Percentiles rank a stretch among this genome's conserved stretches.
Evolutionary conservation across 2,113 vertebrate genomes (phyloP).

Genomic region (Onychostruthus taczanowskii): DNA sequence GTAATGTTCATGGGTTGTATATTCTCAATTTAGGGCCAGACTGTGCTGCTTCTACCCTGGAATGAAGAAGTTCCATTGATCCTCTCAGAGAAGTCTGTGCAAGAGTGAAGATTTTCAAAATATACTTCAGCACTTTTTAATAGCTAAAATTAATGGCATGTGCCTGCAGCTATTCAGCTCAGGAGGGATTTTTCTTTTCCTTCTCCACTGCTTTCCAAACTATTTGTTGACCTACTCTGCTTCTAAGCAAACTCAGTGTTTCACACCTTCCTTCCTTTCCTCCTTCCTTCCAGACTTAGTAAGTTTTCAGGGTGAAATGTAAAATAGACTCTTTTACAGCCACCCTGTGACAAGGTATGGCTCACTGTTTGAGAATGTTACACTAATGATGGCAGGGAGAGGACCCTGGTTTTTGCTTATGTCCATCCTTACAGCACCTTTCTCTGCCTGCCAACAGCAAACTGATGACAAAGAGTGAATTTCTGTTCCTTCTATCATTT

Average conservation of each 20-base stretch:
- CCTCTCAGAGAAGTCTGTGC: background rate
- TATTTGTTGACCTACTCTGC: background rate
- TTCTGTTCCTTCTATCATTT: slow-evolving; percentile 7
- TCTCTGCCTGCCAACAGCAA: background rate
- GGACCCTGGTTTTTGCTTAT: rapidly evolving
- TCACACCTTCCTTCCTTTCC: background rate
- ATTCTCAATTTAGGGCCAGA: background rate
- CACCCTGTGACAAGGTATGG: background rate
- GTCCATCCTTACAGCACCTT: background rate
- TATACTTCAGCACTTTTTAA: background rate
- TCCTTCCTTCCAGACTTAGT: background rate
- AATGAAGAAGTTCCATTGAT: background rate
- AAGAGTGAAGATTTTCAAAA: background rate
- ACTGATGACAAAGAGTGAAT: background rate
- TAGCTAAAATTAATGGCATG: background rate
- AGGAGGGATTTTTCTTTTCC: background rate
- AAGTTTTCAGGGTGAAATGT: background rate
- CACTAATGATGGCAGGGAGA: background rate
- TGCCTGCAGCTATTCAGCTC: background rate
- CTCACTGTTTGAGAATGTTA: background rate
- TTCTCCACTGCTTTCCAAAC: background rate
- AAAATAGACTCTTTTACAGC: background rate
- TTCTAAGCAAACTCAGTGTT: background rate
- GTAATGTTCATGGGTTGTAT: background rate
- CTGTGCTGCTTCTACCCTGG: background rate